Evolutionary conservation across 1,140 invertebrate genomes (phyloP).

Genomic region (Neodiprion lecontei): DNA sequence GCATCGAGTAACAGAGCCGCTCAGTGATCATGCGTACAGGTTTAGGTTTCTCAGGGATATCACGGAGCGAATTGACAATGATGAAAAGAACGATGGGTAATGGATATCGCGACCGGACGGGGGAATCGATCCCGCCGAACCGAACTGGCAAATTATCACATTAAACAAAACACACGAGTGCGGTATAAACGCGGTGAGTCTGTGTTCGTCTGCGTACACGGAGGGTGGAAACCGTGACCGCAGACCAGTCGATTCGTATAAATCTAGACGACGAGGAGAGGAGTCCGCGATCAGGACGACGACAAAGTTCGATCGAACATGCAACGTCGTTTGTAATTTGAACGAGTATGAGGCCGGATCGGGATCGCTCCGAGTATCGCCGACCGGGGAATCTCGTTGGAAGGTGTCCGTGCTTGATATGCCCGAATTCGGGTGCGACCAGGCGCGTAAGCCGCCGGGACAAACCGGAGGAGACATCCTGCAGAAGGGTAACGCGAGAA

Average conservation of each 20-base stretch:
- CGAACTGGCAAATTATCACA: background rate
- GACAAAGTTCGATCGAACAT: slow-evolving; percentile 2
- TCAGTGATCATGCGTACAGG: background rate
- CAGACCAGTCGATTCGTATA: too few species aligned
- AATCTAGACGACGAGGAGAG: too few species aligned
- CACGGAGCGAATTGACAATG: background rate
- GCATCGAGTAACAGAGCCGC: background rate
- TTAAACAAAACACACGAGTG: background rate
- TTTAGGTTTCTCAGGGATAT: slow-evolving; percentile 1
- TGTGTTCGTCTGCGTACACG: too few species aligned
- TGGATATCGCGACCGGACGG: background rate
- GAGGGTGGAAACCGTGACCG: too few species aligned
- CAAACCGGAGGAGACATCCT: slow-evolving; percentile 6
- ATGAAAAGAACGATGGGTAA: background rate
- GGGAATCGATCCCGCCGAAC: background rate
- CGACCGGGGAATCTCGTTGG: background rate
- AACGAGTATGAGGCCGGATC: background rate
- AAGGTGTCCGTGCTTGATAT: slow-evolving; percentile 4
- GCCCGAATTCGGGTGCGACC: slow-evolving; percentile 10
- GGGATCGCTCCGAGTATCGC: background rate
- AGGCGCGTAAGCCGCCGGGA: background rate
- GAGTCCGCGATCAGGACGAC: background rate
- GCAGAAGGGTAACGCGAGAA: slow-evolving; percentile 1
- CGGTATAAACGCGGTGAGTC: background rate
- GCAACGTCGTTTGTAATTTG: slow-evolving; percentile 2